phyloP scores from a whole-genome alignment of 2,888 invertebrate genomes.

The Aphodius granarius region DNA sequence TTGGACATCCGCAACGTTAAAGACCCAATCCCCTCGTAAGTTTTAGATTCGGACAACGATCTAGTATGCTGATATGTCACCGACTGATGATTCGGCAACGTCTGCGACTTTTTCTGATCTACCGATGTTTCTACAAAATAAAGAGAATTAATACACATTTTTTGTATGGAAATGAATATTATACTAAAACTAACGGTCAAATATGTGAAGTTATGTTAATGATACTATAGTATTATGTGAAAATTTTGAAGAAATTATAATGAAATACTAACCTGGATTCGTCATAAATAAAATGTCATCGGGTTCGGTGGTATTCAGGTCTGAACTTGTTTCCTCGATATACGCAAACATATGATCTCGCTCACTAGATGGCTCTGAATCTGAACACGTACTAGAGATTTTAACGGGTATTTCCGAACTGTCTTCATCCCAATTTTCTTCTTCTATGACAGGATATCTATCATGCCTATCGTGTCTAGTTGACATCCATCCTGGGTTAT shows the following conservation, averaged over 20 bases:
- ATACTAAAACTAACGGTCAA: background rate
- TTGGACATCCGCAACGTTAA: background rate
- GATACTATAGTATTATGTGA: too few relatives aligned
- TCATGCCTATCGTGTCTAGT: constrained; percentile 77
- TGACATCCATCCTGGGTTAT: constrained; percentile 69
- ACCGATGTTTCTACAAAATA: constrained; percentile 17
- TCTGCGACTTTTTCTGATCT: constrained; percentile 46
- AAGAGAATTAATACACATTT: too few relatives aligned
- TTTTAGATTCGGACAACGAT: constrained; percentile 70
- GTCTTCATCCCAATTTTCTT: constrained; percentile 60
- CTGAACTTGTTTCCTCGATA: constrained; percentile 34
- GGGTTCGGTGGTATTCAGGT: constrained; percentile 38
- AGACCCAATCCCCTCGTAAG: constrained; percentile 60
- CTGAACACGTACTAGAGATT: constrained; percentile 32
- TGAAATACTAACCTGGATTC: constrained; percentile 26
- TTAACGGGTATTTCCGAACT: constrained; percentile 27
- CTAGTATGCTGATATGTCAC: constrained; percentile 61
- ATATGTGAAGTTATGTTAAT: too few relatives aligned
- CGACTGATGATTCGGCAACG: constrained; percentile 61
- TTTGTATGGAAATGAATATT: too few relatives aligned
- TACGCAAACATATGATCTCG: constrained; percentile 35
- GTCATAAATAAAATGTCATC: constrained; percentile 35
- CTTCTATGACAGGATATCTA: constrained; percentile 74
- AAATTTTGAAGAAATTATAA: too few relatives aligned
- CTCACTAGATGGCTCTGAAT: constrained; percentile 41